phyloP scores from a whole-genome alignment of 1,140 invertebrate species.

The Belonocnema kinseyi region DNA sequence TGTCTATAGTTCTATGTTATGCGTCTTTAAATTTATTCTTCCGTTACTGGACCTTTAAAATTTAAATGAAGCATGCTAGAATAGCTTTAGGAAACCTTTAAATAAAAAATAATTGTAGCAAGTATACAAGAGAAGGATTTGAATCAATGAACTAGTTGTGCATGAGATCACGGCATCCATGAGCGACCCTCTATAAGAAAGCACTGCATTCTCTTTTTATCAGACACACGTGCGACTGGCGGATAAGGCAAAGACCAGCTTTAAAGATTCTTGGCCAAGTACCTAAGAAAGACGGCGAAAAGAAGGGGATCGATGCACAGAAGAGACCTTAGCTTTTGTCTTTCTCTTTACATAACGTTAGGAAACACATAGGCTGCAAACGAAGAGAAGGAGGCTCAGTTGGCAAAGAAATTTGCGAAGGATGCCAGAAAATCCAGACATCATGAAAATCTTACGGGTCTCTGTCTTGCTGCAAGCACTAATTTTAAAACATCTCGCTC shows the following conservation, averaged over 20 bases:
- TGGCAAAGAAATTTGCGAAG: constrained; percentile 51
- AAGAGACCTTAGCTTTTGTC: constrained; percentile 31
- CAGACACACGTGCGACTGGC: constrained; percentile 16
- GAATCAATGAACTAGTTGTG: constrained; percentile 24
- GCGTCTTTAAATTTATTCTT: neutral
- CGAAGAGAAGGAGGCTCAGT: constrained; percentile 37
- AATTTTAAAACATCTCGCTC: constrained; percentile 49
- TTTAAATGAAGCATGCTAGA: too few species aligned
- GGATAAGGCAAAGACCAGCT: constrained; percentile 23
- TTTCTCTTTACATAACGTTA: constrained; percentile 50
- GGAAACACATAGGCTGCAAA: constrained; percentile 36
- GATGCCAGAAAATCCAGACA: constrained; percentile 49
- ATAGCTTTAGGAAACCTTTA: too few species aligned
- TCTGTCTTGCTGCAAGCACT: constrained; percentile 35
- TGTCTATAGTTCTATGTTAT: neutral
- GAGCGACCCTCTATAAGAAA: neutral
- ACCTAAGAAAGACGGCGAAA: neutral
- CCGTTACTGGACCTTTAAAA: too few species aligned
- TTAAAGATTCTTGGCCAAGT: constrained; percentile 26
- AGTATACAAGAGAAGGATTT: neutral
- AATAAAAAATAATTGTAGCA: neutral
- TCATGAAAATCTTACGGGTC: constrained; percentile 40
- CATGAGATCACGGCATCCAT: neutral
- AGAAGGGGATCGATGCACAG: constrained; percentile 23
- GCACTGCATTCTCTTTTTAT: constrained; percentile 24